phyloP scores from a whole-genome alignment of 2,797 vertebrate genomes.

The Cossypha niveicapilla region DNA sequence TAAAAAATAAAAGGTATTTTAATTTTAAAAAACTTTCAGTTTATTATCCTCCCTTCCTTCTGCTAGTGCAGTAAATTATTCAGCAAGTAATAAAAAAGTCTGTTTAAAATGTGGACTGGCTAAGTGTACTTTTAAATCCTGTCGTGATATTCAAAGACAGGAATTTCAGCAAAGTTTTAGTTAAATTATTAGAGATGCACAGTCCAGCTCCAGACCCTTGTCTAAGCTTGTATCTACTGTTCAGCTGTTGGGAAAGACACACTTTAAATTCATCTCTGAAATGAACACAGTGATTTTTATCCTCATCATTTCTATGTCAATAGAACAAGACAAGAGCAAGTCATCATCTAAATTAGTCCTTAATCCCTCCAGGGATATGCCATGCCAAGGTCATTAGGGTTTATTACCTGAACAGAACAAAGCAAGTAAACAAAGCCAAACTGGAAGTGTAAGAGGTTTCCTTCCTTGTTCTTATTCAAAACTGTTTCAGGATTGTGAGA shows the following conservation, averaged over 20 bases:
- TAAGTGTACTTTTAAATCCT: background rate
- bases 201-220: background rate
- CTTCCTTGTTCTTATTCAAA: background rate
- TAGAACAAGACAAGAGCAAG: background rate
- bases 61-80: background rate
- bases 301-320: background rate
- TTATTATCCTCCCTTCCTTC: background rate
- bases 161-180: background rate
- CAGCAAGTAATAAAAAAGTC: background rate
- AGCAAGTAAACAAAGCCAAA: background rate
- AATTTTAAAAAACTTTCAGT: background rate
- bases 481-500: background rate
- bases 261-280: background rate
- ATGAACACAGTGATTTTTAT: background rate
- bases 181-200: background rate
- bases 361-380: background rate
- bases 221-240: background rate
- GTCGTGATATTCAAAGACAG: background rate
- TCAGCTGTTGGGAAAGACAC: background rate
- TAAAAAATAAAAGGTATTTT: background rate
- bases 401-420: background rate
- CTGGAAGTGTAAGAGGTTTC: background rate
- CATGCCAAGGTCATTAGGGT: background rate
- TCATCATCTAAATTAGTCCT: background rate
- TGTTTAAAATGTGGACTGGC: background rate